Evolutionary conservation across 1,140 invertebrate genomes (phyloP), one percentile per base, ranked within the genome.

Genomic region (Cepaea nemoralis): DNA sequence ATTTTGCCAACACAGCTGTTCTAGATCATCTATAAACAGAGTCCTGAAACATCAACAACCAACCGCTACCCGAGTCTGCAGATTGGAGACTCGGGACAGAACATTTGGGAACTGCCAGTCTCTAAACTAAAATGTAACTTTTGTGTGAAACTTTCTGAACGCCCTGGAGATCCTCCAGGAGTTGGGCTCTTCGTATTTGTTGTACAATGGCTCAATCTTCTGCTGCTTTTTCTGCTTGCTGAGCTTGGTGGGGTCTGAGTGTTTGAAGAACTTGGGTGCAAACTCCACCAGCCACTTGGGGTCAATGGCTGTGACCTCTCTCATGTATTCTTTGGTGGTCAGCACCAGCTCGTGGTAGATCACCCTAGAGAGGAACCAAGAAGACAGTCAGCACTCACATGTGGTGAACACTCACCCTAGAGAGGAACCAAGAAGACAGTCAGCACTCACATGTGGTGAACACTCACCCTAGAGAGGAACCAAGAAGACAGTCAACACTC

Each of bases 191-290:
- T 99, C 98, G 89, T 99, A 99, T 93, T 99, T 99, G 91, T 99
- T 99, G 91, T 98, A 98, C 0, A 99, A 92, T 0, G 99, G 99
- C 90, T 99, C 98, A 42, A 99, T 93, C 85, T 98, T 94, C 93
- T 99, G 98, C 92, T 99, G 99, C 91, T 99, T 99, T 94, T 99
- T 99, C 90, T 99, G 98, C 91, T 99, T 99, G 89, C 97, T 99
- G 0, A 99, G 93, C 92, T 99, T 99, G 0, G 98, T 99, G 10
- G 98, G 98, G 91, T 99, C 98, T n/a, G 96, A 97, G 91, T 99
- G 98, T 91, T 97, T 98, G 93, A 99, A 99, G 93, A 99, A 99
- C 2, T 98, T 97, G 0, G 98, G 97, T 0, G 99, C 99, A 92
- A 98, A 99, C 91, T 99, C 98, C 0, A 99, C 98, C 35, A 99